These are phyloP conservation scores for Liopterus haemorrhoidalis DNA, from an alignment of 2,888 invertebrate genomes.

Conservation along the genomic window DNA sequence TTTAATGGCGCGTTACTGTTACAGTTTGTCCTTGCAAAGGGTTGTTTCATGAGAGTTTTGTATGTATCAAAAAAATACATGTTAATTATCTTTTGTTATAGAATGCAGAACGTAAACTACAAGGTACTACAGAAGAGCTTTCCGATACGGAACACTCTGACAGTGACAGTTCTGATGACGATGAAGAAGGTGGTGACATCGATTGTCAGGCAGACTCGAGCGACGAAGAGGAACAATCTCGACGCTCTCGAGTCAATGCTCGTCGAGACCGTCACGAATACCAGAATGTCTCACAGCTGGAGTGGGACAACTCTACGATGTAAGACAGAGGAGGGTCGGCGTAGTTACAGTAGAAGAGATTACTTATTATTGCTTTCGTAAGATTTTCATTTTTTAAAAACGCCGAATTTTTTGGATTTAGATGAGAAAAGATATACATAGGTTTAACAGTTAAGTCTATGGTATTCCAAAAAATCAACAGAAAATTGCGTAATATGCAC, in stretches of 20 bases:
- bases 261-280: constrained; percentile 53
- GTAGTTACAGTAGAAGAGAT: no score
- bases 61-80: no score
- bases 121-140: constrained; percentile 38
- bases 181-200: constrained; percentile 41
- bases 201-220: constrained; percentile 52
- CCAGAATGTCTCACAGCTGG: constrained; percentile 68
- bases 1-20: no score
- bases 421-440: no score
- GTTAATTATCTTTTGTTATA: constrained; percentile 27
- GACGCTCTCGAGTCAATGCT: constrained; percentile 32
- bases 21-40: no score
- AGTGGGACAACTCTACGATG: constrained; percentile 76
- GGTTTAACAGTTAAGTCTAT: no score
- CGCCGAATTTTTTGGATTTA: no score
- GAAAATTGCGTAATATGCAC: no score
- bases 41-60: no score
- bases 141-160: constrained; percentile 44
- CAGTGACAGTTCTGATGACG: constrained; percentile 43
- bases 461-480: no score
- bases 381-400: no score
- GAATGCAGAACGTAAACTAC: constrained; percentile 43
- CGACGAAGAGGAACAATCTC: constrained; percentile 51
- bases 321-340: constrained; percentile 43
- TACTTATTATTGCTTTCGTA: no score